Conservation (phyloP, 2,888 invertebrate species). For the Drosophila pseudotalamancana region DNA sequence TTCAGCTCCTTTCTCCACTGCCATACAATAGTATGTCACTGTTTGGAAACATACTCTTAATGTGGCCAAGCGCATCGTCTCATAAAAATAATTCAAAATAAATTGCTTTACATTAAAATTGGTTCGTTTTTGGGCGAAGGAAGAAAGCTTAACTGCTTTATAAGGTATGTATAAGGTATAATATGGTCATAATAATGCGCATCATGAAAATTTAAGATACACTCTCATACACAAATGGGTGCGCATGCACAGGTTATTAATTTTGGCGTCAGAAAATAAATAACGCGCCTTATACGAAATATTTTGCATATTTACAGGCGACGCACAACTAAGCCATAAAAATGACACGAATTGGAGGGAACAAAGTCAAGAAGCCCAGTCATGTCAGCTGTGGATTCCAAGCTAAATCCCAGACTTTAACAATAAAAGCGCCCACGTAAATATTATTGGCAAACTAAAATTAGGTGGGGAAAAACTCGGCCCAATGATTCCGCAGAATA, state of each 20-base stretch:
- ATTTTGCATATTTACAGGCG: constrained; percentile 73
- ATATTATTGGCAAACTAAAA: constrained; percentile 52
- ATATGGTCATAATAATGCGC: constrained; percentile 84
- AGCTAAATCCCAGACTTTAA: constrained; percentile 74
- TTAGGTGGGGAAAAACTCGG: neutral
- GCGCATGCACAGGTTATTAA: constrained; percentile 73
- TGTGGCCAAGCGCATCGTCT: constrained; percentile 72
- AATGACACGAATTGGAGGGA: constrained; percentile 53
- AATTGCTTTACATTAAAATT: constrained; percentile 84
- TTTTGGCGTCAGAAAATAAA: constrained; percentile 72
- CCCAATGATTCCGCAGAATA: constrained; percentile 57
- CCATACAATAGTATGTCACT: constrained; percentile 1
- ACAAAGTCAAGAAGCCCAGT: constrained; percentile 65
- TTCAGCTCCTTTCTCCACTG: constrained; percentile 4
- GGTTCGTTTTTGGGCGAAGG: constrained; percentile 40
- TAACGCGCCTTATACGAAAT: constrained; percentile 68
- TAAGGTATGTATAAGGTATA: constrained; percentile 78
- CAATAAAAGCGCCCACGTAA: constrained; percentile 64
- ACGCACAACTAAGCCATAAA: constrained; percentile 70
- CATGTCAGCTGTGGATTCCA: constrained; percentile 80
- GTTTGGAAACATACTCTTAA: constrained; percentile 30
- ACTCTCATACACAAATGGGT: constrained; percentile 3
- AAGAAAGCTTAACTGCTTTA: constrained; percentile 61
- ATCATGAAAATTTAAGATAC: constrained; percentile 79
- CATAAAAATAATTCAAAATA: constrained; percentile 85